Evolutionary conservation across 1,140 invertebrate genomes (phyloP), one percentile per base, ranked within the genome.

Genomic region (Drosophila nigrodunni): DNA sequence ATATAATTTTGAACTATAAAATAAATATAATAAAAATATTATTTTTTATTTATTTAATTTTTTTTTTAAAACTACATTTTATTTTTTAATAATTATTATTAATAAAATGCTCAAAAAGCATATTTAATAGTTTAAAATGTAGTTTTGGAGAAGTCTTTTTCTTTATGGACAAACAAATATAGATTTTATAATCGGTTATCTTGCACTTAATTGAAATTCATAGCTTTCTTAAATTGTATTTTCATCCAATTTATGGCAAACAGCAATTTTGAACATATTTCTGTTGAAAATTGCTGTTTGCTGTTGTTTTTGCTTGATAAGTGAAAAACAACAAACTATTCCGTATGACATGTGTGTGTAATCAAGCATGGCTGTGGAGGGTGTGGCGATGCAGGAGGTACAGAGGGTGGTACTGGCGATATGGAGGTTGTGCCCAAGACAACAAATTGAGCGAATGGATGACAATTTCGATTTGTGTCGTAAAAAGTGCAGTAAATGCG

Each of bases 361-460:
- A 74, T 62, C 73, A 89, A 78, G 78, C 85, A 79, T 69, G 65
- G 59, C 65, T 67, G 52, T 67, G 70, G 66, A 52, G 58, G 64
- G 67, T n/a, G 25, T n/a, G 15, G 15, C 15, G 15, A 15, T 15
- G 18, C 18, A 2, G 18, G 18, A 21, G 18, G 2, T 0, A 21
- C 49, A 10, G 7, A 35, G 4, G 18, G 21, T n/a, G 18, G 30
- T 10, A n/a, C 13, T 43, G 25, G 39, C 15, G 15, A 15, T 15
- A 15, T 37, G 58, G 57, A 30, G 58, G 37, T 71, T 46, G 69
- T 62, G 65, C 52, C 74, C 80, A 87, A 83, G 83, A 88, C 85
- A 78, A 87, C 88, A 90, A 90, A 90, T 90, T 90, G 88, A 90
- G 88, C 88, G 88, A 90, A 90, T 90, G 88, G 88, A 90, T 91